Percentiles rank a stretch among this genome's conserved stretches.
phyloP scores from a whole-genome alignment of 2,797 vertebrate genomes.

The Emydoidea blandingii region DNA sequence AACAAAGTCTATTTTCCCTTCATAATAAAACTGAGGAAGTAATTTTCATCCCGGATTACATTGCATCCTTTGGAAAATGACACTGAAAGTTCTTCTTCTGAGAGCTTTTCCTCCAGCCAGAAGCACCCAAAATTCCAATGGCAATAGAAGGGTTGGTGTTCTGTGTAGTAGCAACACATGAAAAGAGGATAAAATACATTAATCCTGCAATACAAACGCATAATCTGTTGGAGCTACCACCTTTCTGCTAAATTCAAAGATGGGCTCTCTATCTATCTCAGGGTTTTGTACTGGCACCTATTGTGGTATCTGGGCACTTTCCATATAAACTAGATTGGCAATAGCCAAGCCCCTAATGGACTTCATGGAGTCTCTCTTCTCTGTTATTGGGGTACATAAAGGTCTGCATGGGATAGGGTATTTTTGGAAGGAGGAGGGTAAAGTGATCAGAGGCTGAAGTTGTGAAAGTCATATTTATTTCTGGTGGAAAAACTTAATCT shows the following conservation, averaged over 20 bases:
- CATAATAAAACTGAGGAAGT: constrained; percentile 11
- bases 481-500: background rate
- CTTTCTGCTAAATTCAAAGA: background rate
- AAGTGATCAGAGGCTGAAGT: background rate
- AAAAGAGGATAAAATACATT: background rate
- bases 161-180: background rate
- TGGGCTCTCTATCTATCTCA: background rate
- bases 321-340: background rate
- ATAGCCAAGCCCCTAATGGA: background rate
- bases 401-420: too few relatives aligned
- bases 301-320: rapidly evolving
- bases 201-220: background rate
- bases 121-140: background rate
- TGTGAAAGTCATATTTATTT: background rate
- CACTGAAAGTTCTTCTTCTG: constrained; percentile 1
- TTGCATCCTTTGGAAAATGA: background rate
- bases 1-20: background rate
- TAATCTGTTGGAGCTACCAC: background rate
- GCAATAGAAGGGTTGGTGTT: rapidly evolving
- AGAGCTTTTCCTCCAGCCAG: constrained; percentile 23
- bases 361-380: background rate
- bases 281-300: background rate
- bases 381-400: background rate
- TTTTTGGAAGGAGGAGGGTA: too few relatives aligned
- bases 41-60: constrained; percentile 30